Base-by-base conservation (phyloP, 2,888 invertebrate genomes). In the Gibbula magus region DNA sequence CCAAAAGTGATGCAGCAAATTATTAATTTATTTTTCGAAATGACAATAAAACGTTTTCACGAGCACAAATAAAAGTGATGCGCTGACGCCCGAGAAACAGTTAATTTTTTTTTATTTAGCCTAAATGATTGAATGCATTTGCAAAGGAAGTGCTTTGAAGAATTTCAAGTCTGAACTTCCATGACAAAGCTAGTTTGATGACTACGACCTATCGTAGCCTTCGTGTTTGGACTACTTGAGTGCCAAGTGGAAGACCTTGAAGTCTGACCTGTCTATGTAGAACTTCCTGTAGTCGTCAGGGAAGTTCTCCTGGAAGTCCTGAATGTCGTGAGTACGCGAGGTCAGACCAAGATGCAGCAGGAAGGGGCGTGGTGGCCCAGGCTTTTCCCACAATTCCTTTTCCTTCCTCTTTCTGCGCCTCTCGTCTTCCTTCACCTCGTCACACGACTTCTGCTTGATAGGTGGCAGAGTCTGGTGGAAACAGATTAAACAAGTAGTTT, bases 311-410 rank as follows among this genome's bases (percentile, higher is more conserved):
- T 92, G 91, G 88, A 91, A 92, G 20, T 91, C 90, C 35, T 84
- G 77, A 52, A 91, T 88, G 81, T 91, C 89, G 79, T 92, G 92
- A 2, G 92, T 92, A 66, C 93, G 83, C 0, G 92, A 91, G 5
- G 92, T 92, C 52, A 93, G 87, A 4, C 92, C 92, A 25, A 93
- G 89, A 83, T 93, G 93, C 5, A 93, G 85, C 53, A 93, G 82
- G 88, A 91, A 92, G 13, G 92, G 91, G n/a, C 84, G 79, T 0
- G 92, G 92, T 29, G 91, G 86, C 18, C 81, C 81, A 2, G 93
- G 92, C 78, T 89, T 89, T 70, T 86, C 87, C 91, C 91, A 92
- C 39, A 90, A 84, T 75, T 83, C 82, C 77, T 88, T 82, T 18
- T 89, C 84, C 52, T 88, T 86, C 76, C 82, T 84, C 73, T 85